Conservation (phyloP, 2,888 invertebrate species). For the Gerris lacustris region DNA sequence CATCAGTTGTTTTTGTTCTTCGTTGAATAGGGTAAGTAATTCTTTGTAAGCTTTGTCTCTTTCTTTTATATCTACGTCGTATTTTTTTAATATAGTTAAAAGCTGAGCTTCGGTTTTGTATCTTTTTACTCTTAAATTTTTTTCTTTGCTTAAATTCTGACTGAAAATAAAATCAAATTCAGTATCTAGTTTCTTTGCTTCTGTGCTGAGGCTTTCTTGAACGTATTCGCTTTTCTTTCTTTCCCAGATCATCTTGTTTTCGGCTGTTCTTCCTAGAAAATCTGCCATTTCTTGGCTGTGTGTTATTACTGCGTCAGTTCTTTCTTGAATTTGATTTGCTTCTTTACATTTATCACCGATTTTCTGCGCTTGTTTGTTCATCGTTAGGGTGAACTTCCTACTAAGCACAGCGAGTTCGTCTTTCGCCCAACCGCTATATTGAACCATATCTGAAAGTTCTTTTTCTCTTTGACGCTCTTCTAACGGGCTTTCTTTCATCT, state of each 20-base stretch:
- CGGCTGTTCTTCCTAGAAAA: neutral
- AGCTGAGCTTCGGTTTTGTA: slow-evolving; percentile 6
- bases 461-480: neutral
- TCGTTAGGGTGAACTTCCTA: neutral
- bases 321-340: neutral
- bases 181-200: neutral
- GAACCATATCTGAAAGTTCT: neutral
- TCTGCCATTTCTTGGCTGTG: slow-evolving; percentile 1
- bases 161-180: neutral
- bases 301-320: neutral
- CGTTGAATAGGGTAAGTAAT: neutral
- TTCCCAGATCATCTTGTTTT: slow-evolving; percentile 6
- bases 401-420: neutral
- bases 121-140: neutral
- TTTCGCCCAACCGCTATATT: slow-evolving; percentile 4
- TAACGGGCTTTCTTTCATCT: neutral
- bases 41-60: slow-evolving; percentile 8
- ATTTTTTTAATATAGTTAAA: neutral
- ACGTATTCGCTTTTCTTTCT: slow-evolving; percentile 1
- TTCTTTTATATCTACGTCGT: slow-evolving; percentile 4
- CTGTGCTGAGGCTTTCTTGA: neutral
- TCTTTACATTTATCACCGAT: slow-evolving; percentile 4
- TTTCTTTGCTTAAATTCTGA: neutral
- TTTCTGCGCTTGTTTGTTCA: neutral
- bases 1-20: slow-evolving; percentile 6